These are phyloP conservation scores for Sander lucioperca DNA, from an alignment of 2,113 vertebrate genomes.

Conservation along the genomic window DNA sequence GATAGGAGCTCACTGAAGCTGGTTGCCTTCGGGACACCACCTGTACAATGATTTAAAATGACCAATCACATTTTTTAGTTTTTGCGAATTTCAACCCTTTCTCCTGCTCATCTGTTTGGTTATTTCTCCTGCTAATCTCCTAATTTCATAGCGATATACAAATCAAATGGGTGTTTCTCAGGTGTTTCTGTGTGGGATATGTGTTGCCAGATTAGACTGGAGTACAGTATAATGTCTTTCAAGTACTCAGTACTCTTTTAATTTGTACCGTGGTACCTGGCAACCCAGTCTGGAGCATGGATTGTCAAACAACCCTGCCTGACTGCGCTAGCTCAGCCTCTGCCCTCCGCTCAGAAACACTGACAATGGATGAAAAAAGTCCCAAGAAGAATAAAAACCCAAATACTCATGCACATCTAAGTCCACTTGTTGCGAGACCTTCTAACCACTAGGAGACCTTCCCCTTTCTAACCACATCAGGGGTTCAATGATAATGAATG, in stretches of 20 bases:
- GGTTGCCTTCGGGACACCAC: too few species aligned
- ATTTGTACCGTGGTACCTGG: background rate
- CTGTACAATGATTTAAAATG: too few species aligned
- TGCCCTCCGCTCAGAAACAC: background rate
- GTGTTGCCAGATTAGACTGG: background rate
- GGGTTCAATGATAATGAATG: too few species aligned
- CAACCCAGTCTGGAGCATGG: background rate
- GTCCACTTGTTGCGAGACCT: too few species aligned
- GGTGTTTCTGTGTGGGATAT: background rate
- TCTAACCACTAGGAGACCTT: too few species aligned
- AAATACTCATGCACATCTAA: too few species aligned
- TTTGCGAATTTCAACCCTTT: background rate
- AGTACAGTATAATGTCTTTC: background rate
- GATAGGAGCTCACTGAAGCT: too few species aligned
- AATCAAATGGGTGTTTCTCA: background rate
- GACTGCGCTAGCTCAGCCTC: background rate
- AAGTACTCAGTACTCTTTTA: background rate
- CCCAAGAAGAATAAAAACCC: too few species aligned
- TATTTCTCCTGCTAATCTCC: background rate
- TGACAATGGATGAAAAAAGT: background rate
- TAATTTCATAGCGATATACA: background rate
- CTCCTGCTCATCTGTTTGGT: background rate
- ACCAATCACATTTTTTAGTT: too few species aligned
- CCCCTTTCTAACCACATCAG: too few species aligned
- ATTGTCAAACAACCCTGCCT: background rate